Percentiles rank a stretch among this genome's conserved stretches.
Conservation (phyloP, 1,140 invertebrate genomes). For the Medauroidea extradentata region DNA sequence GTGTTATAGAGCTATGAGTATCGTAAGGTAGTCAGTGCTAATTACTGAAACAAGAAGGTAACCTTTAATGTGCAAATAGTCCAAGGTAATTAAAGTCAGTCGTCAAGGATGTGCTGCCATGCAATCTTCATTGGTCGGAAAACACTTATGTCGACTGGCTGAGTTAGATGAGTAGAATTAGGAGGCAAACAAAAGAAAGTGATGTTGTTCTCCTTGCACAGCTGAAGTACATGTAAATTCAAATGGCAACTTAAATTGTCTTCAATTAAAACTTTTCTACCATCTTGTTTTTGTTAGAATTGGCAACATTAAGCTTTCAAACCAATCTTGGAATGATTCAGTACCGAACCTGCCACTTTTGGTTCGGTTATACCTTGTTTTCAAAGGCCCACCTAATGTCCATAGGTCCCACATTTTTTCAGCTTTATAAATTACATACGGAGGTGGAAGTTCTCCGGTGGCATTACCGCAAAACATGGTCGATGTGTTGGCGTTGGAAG, state of each 20-base stretch:
- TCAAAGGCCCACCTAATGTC: slow-evolving; percentile 23
- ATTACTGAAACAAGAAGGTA: too few species aligned
- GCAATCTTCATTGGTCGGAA: slow-evolving; percentile 37
- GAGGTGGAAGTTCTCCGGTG: slow-evolving; percentile 17
- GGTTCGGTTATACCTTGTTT: slow-evolving; percentile 21
- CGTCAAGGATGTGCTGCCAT: slow-evolving; percentile 35
- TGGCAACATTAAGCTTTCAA: slow-evolving; percentile 27
- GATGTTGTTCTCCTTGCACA: slow-evolving; percentile 32
- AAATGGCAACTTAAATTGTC: background rate
- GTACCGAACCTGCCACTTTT: slow-evolving; percentile 36
- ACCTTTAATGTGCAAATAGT: too few species aligned
- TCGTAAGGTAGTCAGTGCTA: too few species aligned
- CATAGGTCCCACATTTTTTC: slow-evolving; percentile 21
- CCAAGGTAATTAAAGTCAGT: slow-evolving; percentile 34
- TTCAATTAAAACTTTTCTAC: background rate
- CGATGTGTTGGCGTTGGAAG: slow-evolving; percentile 19
- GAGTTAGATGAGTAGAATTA: too few species aligned
- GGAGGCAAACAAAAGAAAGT: too few species aligned
- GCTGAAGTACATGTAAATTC: background rate
- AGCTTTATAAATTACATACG: slow-evolving; percentile 26
- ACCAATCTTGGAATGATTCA: slow-evolving; percentile 34
- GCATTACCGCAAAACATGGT: slow-evolving; percentile 27
- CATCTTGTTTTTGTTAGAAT: slow-evolving; percentile 12
- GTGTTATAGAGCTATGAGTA: too few species aligned
- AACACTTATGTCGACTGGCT: slow-evolving; percentile 40